Conservation (phyloP, 1,140 invertebrate genomes). For the Frieseomelitta varia region DNA sequence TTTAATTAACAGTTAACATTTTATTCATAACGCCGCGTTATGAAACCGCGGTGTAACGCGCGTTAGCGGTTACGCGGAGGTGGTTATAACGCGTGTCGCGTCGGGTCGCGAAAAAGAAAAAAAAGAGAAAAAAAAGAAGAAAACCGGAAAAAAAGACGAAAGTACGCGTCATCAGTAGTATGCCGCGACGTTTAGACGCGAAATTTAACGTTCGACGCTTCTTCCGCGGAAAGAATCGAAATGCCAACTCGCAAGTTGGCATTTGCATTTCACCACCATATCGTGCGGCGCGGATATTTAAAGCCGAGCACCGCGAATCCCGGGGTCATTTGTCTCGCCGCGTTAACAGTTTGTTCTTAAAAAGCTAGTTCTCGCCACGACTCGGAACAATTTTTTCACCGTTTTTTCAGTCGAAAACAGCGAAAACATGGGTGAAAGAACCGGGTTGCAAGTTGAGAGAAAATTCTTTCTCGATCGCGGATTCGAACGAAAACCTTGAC, state of each 20-base stretch:
- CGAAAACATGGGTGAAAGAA: too few relatives aligned
- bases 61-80: not conserved
- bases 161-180: not conserved
- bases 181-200: not conserved
- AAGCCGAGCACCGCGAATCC: not conserved
- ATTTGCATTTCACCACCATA: not conserved
- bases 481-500: too few relatives aligned
- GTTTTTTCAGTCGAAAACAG: too few relatives aligned
- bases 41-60: not conserved
- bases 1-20: slow-evolving; percentile 34
- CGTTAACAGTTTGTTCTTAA: not conserved
- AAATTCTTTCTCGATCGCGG: too few relatives aligned
- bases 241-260: not conserved
- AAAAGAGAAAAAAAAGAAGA: too few relatives aligned
- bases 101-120: too few relatives aligned
- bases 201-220: not conserved
- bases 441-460: too few relatives aligned
- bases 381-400: too few relatives aligned
- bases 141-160: not conserved
- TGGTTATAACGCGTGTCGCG: not conserved
- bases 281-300: not conserved
- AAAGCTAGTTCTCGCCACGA: not conserved
- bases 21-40: slow-evolving; percentile 1
- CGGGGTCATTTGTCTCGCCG: not conserved
- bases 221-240: not conserved